phyloP scores from a whole-genome alignment of 2,113 vertebrate species.

The Amia ocellicauda region DNA sequence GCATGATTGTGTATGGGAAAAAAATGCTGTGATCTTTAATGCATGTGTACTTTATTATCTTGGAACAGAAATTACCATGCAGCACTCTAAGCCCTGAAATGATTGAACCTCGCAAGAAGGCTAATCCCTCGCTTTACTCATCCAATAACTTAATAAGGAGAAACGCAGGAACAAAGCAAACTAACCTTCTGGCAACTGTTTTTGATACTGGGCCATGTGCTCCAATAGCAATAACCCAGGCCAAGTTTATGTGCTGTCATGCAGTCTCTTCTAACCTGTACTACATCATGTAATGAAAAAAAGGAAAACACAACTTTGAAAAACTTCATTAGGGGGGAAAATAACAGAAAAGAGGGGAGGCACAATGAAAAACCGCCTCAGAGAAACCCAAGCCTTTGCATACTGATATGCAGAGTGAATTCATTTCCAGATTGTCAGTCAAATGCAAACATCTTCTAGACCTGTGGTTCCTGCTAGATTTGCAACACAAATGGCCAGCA shows the following conservation, averaged over 20 bases:
- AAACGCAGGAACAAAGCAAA: slow-evolving; percentile 48
- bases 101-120: slow-evolving; percentile 23
- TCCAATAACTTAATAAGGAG: slow-evolving; percentile 60
- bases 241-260: neutral
- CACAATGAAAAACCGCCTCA: neutral
- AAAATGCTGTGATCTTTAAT: too few species aligned
- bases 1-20: too few species aligned
- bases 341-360: neutral
- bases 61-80: slow-evolving; percentile 24
- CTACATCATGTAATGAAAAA: too few species aligned
- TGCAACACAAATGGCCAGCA: too few species aligned
- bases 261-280: too few species aligned
- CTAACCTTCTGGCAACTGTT: slow-evolving; percentile 54
- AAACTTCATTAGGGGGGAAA: neutral
- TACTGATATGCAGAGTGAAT: too few species aligned
- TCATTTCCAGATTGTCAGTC: too few species aligned
- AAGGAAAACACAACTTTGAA: too few species aligned
- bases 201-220: slow-evolving; percentile 43
- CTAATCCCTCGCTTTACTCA: slow-evolving; percentile 31
- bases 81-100: slow-evolving; percentile 43
- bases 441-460: too few species aligned
- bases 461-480: too few species aligned
- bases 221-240: slow-evolving; percentile 14
- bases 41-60: too few species aligned
- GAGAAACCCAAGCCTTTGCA: too few species aligned